Evolutionary conservation across 2,113 vertebrate species (phyloP).

Genomic region (Puntigrus tetrazona): DNA sequence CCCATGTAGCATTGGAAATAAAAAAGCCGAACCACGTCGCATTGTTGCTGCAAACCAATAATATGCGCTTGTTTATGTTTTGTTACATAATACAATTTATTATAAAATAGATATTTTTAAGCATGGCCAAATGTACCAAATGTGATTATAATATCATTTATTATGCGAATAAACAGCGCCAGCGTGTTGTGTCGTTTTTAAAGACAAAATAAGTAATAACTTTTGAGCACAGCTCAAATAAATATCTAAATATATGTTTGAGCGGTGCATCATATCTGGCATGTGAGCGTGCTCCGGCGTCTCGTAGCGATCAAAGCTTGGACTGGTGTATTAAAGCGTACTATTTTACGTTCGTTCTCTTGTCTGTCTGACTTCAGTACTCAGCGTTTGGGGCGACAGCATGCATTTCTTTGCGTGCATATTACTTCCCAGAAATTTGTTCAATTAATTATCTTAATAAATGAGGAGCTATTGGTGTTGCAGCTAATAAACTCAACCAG

Average conservation of each 20-base stretch:
- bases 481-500: conserved; percentile 42
- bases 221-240: background rate
- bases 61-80: background rate
- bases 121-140: background rate
- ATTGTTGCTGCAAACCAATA: too few species aligned
- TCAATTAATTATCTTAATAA: conserved; percentile 44
- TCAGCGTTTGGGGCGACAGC: conserved; percentile 23
- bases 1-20: background rate
- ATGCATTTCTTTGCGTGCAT: conserved; percentile 33
- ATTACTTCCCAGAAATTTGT: conserved; percentile 36
- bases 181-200: background rate
- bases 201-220: background rate
- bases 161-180: too few species aligned
- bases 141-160: background rate
- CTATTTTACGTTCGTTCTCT: background rate
- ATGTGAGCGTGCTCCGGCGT: background rate
- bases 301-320: background rate
- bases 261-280: background rate
- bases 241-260: background rate
- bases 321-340: background rate
- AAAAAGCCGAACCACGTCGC: background rate
- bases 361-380: background rate
- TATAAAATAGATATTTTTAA: background rate
- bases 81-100: background rate
- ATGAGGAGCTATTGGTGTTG: conserved; percentile 47